phyloP scores from a whole-genome alignment of 2,888 invertebrate genomes.

The Drosophila kambysellisi region DNA sequence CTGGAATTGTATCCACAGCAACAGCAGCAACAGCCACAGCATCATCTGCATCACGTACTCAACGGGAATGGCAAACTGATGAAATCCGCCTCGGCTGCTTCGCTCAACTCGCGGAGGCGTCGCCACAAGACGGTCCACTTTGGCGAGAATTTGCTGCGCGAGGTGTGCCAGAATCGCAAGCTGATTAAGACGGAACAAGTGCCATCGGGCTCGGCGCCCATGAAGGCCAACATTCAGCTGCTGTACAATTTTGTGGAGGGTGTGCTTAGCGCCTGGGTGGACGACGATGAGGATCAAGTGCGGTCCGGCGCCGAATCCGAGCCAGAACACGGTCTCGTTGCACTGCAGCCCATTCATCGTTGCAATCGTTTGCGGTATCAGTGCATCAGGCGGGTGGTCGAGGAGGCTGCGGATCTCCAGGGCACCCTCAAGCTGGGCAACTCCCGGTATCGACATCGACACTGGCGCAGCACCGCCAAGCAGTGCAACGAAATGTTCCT shows the following conservation, averaged over 20 bases:
- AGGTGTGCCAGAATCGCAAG: constrained; percentile 90
- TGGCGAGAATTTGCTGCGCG: constrained; percentile 90
- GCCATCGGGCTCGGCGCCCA: constrained; percentile 85
- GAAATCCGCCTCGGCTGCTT: constrained; percentile 87
- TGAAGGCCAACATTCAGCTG: constrained; percentile 92
- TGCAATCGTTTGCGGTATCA: constrained; percentile 88
- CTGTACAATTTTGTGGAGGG: constrained; percentile 93
- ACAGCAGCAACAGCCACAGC: constrained; percentile 57
- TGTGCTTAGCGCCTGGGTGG: constrained; percentile 92
- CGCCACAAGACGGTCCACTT: constrained; percentile 92
- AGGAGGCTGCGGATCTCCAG: constrained; percentile 89
- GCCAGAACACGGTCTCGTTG: constrained; percentile 88
- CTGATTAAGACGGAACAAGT: constrained; percentile 85
- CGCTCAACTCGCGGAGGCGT: constrained; percentile 89
- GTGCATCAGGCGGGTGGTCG: constrained; percentile 89
- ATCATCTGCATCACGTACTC: constrained; percentile 42
- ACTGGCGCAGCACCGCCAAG: constrained; percentile 94
- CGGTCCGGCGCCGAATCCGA: constrained; percentile 91
- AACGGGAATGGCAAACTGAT: constrained; percentile 78
- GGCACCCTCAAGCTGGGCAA: constrained; percentile 89
- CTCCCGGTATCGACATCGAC: constrained; percentile 91
- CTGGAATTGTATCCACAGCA: constrained; percentile 3
- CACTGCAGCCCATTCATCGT: constrained; percentile 84
- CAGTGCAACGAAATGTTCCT: constrained; percentile 95
- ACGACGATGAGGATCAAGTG: constrained; percentile 87